Evolutionary conservation across 2,113 vertebrate genomes (phyloP), one percentile per base, ranked within the genome.

Genomic region (Ptychochromis oligacanthus): DNA sequence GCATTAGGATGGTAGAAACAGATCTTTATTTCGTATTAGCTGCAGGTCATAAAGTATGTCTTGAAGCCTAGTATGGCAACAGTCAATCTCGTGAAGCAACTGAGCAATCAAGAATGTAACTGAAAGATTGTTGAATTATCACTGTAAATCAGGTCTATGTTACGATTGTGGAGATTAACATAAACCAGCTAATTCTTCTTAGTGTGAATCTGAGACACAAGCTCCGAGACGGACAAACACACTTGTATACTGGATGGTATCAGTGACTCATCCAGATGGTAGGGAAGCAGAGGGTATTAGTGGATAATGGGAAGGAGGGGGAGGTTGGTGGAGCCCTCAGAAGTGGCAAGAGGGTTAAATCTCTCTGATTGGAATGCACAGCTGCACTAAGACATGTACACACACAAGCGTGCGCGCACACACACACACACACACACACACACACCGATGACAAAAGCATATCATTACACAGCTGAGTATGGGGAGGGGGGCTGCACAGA

Each of bases 301-400:
- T 67, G 85, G 79, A 86, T 90, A 86, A 85, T 79, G 77, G 67
- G 82, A 77, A 28, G 70, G 74, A 57, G 80, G 62, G 72, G 54
- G 4, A 24, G 58, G 15, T 1, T 80, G 80, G 78, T n/a, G 59
- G 78, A 60, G 64, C 17, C 49, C 49, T 57, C 40, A 17, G 72
- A 7, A 56, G 81, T 90, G 90, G 89, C 59, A 80, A 80, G 61
- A 84, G 93, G 91, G 93, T 93, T 90, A 94, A 93, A 90, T 88
- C 90, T 89, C 86, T 77, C 40, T 93, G 94, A 95, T 93, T 95
- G 93, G 92, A 93, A 94, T 95, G 88, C 85, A 92, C 93, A 94
- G 93, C 93, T 95, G 94, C 90, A 88, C 57, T 15, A 7, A 43
- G 77, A 46, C 67, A 81, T 77, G 82, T 52, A 74, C 18, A 76